These are phyloP conservation scores for Sycophila texana DNA, from an alignment of 2,888 invertebrate species.

Conservation along the genomic window DNA sequence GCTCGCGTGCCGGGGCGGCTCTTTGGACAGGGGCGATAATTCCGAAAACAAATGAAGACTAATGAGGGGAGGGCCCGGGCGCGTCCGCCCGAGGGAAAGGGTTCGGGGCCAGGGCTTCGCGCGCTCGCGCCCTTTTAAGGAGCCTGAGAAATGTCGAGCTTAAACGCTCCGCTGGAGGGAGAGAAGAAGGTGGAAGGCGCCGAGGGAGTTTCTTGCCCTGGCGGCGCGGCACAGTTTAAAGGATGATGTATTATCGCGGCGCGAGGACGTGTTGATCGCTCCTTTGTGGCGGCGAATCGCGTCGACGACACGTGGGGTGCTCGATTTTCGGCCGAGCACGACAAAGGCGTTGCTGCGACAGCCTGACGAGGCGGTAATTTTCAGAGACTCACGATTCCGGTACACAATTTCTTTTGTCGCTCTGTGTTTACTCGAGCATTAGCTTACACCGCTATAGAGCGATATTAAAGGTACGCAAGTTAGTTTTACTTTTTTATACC, in stretches of 20 bases:
- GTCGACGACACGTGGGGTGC: background rate
- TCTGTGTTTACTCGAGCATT: background rate
- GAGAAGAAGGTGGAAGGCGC: conserved; percentile 11
- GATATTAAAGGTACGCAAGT: too few species aligned
- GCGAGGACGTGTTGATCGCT: conserved; percentile 66
- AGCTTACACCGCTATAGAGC: too few species aligned
- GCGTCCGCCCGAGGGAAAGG: conserved; percentile 57
- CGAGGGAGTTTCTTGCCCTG: conserved; percentile 13
- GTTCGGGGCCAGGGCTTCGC: conserved; percentile 69
- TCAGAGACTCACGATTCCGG: background rate
- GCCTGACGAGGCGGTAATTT: conserved; percentile 17
- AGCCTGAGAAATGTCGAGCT: conserved; percentile 74
- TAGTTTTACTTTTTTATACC: too few species aligned
- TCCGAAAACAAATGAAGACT: conserved; percentile 76
- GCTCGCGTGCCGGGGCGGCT: conserved; percentile 62
- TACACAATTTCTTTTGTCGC: background rate
- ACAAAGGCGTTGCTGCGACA: background rate
- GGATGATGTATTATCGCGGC: conserved; percentile 74
- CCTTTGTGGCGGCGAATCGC: conserved; percentile 45
- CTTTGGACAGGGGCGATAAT: conserved; percentile 71
- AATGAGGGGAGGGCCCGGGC: conserved; percentile 72
- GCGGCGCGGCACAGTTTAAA: conserved; percentile 62
- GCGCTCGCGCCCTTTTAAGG: conserved; percentile 70
- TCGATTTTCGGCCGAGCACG: too few species aligned
- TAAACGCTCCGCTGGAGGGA: conserved; percentile 66